phyloP scores from a whole-genome alignment of 2,888 invertebrate species.

The Oxystoma pomonae region DNA sequence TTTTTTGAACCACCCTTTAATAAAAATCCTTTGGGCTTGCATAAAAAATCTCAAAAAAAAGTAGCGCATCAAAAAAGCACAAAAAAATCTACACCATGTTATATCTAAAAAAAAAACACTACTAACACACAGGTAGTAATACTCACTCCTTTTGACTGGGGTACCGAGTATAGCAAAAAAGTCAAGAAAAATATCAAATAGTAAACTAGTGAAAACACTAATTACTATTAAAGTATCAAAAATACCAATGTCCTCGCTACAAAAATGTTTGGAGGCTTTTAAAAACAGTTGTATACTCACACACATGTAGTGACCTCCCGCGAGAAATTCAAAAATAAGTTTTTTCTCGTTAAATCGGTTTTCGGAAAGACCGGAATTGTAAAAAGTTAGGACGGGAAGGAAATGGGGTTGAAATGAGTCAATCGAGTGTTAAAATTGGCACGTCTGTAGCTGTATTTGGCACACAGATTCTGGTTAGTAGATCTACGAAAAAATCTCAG shows the following conservation, averaged over 20 bases:
- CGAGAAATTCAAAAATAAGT: conserved; percentile 18
- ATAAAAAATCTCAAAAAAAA: conserved; percentile 24
- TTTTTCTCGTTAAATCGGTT: background rate
- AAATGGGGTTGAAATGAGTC: no score
- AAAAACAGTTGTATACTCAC: conserved; percentile 51
- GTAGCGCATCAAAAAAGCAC: conserved; percentile 31
- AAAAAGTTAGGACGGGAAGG: no score
- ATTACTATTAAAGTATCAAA: conserved; percentile 34
- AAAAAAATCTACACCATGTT: conserved; percentile 37
- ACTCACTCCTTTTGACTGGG: conserved; percentile 67
- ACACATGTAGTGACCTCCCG: conserved; percentile 60
- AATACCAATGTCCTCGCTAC: conserved; percentile 44
- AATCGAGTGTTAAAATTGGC: background rate
- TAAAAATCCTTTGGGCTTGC: conserved; percentile 14
- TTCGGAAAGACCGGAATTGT: no score
- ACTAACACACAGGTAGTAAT: conserved; percentile 56
- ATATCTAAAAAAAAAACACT: conserved; percentile 38
- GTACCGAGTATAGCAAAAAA: conserved; percentile 69
- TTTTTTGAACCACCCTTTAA: background rate
- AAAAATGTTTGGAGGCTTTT: conserved; percentile 49
- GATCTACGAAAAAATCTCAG: background rate
- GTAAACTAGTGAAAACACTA: conserved; percentile 45
- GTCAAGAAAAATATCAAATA: conserved; percentile 55
- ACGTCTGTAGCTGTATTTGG: background rate
- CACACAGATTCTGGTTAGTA: background rate